phyloP scores from a whole-genome alignment of 1,140 invertebrate species.

The Cotesia glomerata region DNA sequence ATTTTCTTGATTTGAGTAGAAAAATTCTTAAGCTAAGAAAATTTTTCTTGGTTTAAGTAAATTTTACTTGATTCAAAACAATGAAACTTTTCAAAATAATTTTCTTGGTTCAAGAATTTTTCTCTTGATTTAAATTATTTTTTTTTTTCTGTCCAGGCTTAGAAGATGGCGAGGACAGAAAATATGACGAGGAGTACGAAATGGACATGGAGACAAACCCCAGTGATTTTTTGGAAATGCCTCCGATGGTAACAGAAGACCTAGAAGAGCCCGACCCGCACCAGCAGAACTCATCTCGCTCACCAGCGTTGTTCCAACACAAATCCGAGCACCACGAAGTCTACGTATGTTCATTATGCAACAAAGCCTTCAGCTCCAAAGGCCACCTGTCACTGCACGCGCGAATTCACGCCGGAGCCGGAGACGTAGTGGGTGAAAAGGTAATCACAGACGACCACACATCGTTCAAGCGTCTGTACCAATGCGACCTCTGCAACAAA shows the following conservation, averaged over 20 bases:
- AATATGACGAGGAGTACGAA: conserved; percentile 60
- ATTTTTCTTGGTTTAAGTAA: too few species aligned
- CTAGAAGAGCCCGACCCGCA: conserved; percentile 39
- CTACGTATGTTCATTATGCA: conserved; percentile 63
- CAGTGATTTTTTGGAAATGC: conserved; percentile 58
- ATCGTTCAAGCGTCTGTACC: conserved; percentile 62
- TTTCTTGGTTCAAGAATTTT: too few species aligned
- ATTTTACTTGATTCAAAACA: too few species aligned
- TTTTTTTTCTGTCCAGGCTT: too few species aligned
- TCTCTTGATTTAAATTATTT: too few species aligned
- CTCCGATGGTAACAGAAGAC: conserved; percentile 56
- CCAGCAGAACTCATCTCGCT: conserved; percentile 25
- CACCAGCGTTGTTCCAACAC: conserved; percentile 45
- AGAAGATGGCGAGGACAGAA: conserved; percentile 54
- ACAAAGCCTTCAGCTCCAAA: conserved; percentile 64
- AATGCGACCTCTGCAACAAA: conserved; percentile 65
- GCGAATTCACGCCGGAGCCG: conserved; percentile 61
- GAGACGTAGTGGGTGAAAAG: conserved; percentile 60
- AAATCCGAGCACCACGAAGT: conserved; percentile 61
- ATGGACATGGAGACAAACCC: conserved; percentile 63
- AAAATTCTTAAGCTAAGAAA: too few species aligned
- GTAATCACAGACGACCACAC: conserved; percentile 62
- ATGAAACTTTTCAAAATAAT: too few species aligned
- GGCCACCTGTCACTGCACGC: conserved; percentile 63
- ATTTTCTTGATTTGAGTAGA: too few species aligned